These are phyloP conservation scores for Achlya flavicornis DNA, from an alignment of 2,888 invertebrate species.

Conservation along the genomic window DNA sequence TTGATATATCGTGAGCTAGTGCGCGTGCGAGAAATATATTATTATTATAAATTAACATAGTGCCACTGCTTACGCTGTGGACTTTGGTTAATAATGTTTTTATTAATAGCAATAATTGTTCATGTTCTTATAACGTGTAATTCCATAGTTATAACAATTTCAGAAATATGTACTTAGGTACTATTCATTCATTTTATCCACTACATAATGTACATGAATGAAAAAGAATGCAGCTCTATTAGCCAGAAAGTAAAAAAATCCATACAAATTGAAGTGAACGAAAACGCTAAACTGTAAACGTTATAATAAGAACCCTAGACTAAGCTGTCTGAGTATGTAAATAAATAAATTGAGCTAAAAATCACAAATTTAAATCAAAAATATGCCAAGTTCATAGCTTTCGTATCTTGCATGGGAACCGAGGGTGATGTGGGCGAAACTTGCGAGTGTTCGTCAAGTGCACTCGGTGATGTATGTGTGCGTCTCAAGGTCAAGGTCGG, in stretches of 20 bases:
- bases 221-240: no score
- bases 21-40: conserved; percentile 7
- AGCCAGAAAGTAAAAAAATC: no score
- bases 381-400: neutral
- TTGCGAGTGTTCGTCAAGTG: conserved; percentile 28
- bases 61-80: neutral
- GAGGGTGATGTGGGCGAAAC: conserved; percentile 10
- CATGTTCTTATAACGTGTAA: no score
- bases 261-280: neutral
- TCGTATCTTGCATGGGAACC: neutral
- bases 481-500: conserved; percentile 68
- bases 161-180: no score
- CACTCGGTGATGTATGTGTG: conserved; percentile 42
- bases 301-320: no score
- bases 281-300: neutral
- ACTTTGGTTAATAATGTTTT: neutral
- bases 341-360: conserved; percentile 22
- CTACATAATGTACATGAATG: no score
- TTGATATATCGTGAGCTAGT: conserved; percentile 7
- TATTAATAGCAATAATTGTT: neutral
- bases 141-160: no score
- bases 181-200: no score
- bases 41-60: neutral
- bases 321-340: neutral
- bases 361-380: neutral